Conservation (phyloP, 1,140 invertebrate genomes). For the Colletes latitarsis region DNA sequence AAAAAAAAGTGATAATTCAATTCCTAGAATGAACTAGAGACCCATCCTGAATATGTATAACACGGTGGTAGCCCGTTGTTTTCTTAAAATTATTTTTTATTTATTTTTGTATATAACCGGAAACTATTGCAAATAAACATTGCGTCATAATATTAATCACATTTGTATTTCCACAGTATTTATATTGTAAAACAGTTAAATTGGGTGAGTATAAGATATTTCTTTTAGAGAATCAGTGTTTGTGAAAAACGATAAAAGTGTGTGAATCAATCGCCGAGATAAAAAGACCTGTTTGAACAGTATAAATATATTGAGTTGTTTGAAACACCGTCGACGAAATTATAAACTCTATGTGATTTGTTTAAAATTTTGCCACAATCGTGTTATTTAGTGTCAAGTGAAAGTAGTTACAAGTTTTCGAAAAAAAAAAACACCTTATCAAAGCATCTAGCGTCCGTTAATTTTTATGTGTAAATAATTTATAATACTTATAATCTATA, state of each 20-base stretch:
- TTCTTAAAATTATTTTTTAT: no score
- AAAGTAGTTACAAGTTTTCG: background rate
- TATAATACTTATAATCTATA: slow-evolving; percentile 33
- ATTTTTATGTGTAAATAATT: slow-evolving; percentile 36
- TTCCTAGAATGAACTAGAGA: no score
- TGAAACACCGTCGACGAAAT: background rate
- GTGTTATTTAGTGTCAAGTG: slow-evolving; percentile 6
- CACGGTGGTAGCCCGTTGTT: no score
- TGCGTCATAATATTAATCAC: slow-evolving; percentile 49
- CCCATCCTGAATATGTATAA: no score
- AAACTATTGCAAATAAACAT: slow-evolving; percentile 5
- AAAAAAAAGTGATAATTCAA: no score
- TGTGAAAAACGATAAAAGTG: slow-evolving; percentile 1
- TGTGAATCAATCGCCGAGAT: background rate
- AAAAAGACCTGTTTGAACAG: background rate
- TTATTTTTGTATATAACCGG: no score
- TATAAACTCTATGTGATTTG: background rate
- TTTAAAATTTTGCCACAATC: background rate
- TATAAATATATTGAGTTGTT: background rate
- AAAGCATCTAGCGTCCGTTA: background rate
- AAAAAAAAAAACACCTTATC: slow-evolving; percentile 52
- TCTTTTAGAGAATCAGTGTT: slow-evolving; percentile 28
- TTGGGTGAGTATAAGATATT: slow-evolving; percentile 52
- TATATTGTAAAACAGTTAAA: slow-evolving; percentile 69
- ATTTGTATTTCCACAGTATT: slow-evolving; percentile 65